A percentile compares a stretch with the other conserved stretches of the same genome.
Conservation (phyloP, 1,140 invertebrate species). For the Bombus confusus region DNA sequence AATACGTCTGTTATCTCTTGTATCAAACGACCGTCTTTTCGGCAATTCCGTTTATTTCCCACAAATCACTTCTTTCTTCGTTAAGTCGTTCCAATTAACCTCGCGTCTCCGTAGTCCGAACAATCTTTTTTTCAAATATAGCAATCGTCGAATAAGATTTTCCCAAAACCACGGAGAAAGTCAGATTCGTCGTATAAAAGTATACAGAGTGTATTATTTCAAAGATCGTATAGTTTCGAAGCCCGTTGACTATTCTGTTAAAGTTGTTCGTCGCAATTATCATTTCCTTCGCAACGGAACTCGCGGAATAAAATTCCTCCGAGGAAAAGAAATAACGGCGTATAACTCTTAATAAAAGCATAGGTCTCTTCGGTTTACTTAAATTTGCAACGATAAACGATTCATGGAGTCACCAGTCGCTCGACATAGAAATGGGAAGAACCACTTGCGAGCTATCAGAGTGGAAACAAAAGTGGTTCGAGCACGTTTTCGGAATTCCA, state of each 20-base stretch:
- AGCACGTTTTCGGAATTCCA: not conserved
- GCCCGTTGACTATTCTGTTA: not conserved
- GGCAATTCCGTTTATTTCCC: not conserved
- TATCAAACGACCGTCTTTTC: not conserved
- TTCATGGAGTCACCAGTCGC: too few species aligned
- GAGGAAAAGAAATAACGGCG: not conserved
- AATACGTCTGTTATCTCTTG: not conserved
- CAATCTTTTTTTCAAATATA: not conserved
- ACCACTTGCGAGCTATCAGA: not conserved
- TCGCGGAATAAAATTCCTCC: not conserved
- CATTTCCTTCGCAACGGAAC: not conserved
- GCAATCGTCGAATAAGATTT: not conserved
- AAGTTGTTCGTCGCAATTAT: not conserved
- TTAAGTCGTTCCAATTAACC: conserved; percentile 43
- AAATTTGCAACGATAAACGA: too few species aligned
- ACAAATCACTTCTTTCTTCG: conserved; percentile 9
- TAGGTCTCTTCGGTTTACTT: too few species aligned
- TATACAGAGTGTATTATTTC: not conserved
- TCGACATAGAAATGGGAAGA: not conserved
- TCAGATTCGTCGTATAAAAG: too few species aligned
- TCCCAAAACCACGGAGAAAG: not conserved
- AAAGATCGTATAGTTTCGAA: not conserved
- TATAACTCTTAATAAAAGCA: not conserved
- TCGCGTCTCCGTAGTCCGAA: not conserved
- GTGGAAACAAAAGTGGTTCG: not conserved